Conservation (phyloP, 2,888 invertebrate genomes). For the Cheiracanthium punctorium region DNA sequence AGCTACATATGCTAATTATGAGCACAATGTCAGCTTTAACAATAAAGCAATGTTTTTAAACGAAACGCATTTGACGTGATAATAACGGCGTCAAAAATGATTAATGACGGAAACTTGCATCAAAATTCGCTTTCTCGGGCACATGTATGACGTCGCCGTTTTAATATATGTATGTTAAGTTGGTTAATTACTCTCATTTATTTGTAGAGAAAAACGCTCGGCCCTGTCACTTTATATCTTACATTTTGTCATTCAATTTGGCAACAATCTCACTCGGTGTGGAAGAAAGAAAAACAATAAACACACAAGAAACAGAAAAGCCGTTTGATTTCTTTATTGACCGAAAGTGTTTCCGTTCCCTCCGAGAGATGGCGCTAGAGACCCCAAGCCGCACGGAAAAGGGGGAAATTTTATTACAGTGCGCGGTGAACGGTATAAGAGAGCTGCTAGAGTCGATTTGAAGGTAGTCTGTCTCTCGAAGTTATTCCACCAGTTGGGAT, state of each 20-base stretch:
- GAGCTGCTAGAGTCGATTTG: neutral
- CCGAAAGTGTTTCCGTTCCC: neutral
- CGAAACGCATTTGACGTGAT: neutral
- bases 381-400: too few species aligned
- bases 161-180: conserved; percentile 13
- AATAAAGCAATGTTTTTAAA: conserved; percentile 8
- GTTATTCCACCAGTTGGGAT: neutral
- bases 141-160: neutral
- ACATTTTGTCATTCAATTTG: conserved; percentile 7
- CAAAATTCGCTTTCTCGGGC: neutral
- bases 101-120: conserved; percentile 6
- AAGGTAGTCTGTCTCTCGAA: neutral
- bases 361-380: neutral
- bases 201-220: neutral
- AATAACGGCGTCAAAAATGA: conserved; percentile 10
- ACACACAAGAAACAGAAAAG: too few species aligned
- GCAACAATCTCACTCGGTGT: neutral
- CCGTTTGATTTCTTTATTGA: neutral
- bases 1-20: conserved; percentile 8
- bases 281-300: too few species aligned
- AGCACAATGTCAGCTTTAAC: neutral
- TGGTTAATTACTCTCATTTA: conserved; percentile 4
- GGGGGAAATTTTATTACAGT: neutral
- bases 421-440: neutral
- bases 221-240: neutral